A percentile compares a stretch with the other conserved stretches of the same genome.
Evolutionary conservation across 2,888 invertebrate genomes (phyloP).

Genomic region (Apeira syringaria): DNA sequence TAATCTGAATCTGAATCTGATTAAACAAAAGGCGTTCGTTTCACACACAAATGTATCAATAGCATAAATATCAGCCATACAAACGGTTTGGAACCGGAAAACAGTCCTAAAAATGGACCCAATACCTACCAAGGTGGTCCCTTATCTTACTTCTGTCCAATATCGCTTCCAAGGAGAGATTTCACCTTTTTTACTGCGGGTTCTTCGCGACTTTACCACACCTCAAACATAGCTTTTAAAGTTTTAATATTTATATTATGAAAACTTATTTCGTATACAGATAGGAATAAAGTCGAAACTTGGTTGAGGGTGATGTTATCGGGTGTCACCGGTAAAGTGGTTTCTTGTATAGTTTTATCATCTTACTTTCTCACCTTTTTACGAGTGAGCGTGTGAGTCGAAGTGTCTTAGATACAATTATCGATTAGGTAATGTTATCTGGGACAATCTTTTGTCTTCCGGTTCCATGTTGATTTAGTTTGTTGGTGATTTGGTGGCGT

Average conservation of each 20-base stretch:
- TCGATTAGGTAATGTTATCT: slow-evolving; percentile 82
- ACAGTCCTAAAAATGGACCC: slow-evolving; percentile 68
- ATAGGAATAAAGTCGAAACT: slow-evolving; percentile 32
- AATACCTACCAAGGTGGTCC: slow-evolving; percentile 73
- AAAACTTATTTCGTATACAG: slow-evolving; percentile 1
- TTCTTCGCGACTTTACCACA: slow-evolving; percentile 76
- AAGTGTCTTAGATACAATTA: slow-evolving; percentile 82
- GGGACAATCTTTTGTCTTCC: slow-evolving; percentile 78
- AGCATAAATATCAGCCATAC: slow-evolving; percentile 34
- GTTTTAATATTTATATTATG: neutral
- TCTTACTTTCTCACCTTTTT: slow-evolving; percentile 82
- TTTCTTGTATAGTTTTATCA: slow-evolving; percentile 71
- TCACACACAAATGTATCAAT: slow-evolving; percentile 24
- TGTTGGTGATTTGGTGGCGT: slow-evolving; percentile 59
- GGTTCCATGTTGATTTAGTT: slow-evolving; percentile 78
- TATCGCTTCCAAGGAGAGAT: slow-evolving; percentile 78
- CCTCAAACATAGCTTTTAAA: slow-evolving; percentile 33
- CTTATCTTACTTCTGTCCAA: slow-evolving; percentile 74
- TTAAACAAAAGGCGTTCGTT: neutral
- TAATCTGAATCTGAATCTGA: too few species aligned
- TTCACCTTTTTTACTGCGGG: slow-evolving; percentile 81
- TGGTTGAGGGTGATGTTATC: neutral
- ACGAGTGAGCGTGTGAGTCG: slow-evolving; percentile 77
- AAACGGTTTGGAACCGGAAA: slow-evolving; percentile 69
- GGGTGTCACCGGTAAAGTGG: slow-evolving; percentile 27